Percentiles rank a stretch among this genome's conserved stretches.
phyloP scores from a whole-genome alignment of 2,888 invertebrate genomes.

The Apantesis nais region DNA sequence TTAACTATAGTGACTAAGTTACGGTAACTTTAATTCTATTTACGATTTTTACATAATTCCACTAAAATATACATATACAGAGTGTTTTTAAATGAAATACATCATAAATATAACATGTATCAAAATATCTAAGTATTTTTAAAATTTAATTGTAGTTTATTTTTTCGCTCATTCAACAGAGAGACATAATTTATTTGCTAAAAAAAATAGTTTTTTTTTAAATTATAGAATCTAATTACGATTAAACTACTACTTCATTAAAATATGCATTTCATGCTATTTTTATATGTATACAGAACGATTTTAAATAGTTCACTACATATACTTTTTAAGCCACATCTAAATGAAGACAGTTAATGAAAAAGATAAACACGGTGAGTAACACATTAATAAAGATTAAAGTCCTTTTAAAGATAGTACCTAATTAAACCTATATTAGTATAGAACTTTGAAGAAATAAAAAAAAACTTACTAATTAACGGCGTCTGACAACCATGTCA shows the following conservation, averaged over 20 bases:
- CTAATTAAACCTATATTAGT: not conserved
- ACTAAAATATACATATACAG: not conserved
- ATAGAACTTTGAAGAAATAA: not conserved
- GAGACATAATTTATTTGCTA: not conserved
- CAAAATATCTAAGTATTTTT: not conserved
- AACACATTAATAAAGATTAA: not conserved
- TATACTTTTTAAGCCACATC: not conserved
- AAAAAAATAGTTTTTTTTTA: too few species aligned
- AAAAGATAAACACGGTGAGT: not conserved
- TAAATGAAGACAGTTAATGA: not conserved
- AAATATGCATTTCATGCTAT: too few species aligned
- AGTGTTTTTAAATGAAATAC: not conserved
- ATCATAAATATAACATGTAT: not conserved
- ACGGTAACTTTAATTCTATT: conserved; percentile 8
- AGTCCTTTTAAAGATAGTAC: not conserved
- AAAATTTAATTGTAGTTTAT: not conserved
- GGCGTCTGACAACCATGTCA: not conserved
- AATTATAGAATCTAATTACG: not conserved
- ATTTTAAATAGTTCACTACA: not conserved
- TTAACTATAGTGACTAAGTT: conserved; percentile 4
- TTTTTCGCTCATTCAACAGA: not conserved
- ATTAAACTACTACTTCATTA: too few species aligned
- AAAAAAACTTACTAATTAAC: not conserved
- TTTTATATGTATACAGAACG: not conserved
- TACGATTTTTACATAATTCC: not conserved